Percentiles rank a stretch among this genome's conserved stretches.
Conservation (phyloP, 2,113 vertebrate genomes). For the Vulpes vulpes region DNA sequence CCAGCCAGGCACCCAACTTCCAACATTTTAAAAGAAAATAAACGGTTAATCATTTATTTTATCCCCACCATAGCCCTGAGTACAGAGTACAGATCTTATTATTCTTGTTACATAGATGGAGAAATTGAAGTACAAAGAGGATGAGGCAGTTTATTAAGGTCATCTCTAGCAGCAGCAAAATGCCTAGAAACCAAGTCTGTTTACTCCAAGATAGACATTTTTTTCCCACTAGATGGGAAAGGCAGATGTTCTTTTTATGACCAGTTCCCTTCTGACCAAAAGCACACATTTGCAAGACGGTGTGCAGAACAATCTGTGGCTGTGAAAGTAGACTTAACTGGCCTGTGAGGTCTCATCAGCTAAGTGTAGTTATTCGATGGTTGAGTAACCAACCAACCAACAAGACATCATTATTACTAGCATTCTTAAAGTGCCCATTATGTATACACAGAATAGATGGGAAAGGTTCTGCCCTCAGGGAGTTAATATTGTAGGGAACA, state of each 20-base stretch:
- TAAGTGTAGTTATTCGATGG: conserved; percentile 9
- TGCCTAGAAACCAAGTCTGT: conserved; percentile 75
- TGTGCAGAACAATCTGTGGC: neutral
- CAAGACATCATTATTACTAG: conserved; percentile 18
- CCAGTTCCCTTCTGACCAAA: conserved; percentile 36
- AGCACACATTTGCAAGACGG: conserved; percentile 43
- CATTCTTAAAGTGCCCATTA: neutral
- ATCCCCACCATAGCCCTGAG: neutral
- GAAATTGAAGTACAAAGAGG: conserved; percentile 2
- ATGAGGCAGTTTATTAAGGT: conserved; percentile 54
- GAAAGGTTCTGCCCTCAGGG: conserved; percentile 1
- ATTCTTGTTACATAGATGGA: conserved; percentile 6
- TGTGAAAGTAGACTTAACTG: conserved; percentile 15
- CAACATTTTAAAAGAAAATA: conserved; percentile 37
- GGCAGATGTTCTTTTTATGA: conserved; percentile 67
- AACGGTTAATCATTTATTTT: conserved; percentile 1
- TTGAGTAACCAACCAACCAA: conserved; percentile 28
- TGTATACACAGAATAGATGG: neutral
- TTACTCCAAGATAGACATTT: conserved; percentile 51
- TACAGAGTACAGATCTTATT: neutral
- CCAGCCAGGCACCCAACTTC: neutral
- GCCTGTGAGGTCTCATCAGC: conserved; percentile 29
- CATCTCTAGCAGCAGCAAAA: conserved; percentile 62
- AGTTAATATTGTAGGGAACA: neutral
- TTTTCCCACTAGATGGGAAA: conserved; percentile 52